Evolutionary conservation across 2,113 vertebrate genomes (phyloP).

Genomic region (Antechinus stuartii): DNA sequence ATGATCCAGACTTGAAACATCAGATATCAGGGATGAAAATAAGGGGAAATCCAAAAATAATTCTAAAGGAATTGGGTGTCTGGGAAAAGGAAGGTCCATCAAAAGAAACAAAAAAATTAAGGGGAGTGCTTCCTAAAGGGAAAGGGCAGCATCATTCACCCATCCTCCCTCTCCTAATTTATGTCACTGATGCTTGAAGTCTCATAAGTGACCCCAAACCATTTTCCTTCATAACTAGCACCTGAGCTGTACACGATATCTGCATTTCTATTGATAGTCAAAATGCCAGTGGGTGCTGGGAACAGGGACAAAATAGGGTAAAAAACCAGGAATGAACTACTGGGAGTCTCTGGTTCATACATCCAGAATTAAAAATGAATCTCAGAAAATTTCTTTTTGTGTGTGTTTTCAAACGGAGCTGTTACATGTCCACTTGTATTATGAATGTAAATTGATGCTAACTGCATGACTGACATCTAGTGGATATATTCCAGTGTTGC

Average conservation of each 20-base stretch:
- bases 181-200: not conserved
- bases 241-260: not conserved
- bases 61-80: not conserved
- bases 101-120: not conserved
- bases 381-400: not conserved
- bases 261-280: not conserved
- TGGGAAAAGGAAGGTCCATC: not conserved
- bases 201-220: not conserved
- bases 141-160: not conserved
- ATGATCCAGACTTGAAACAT: not conserved
- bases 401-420: conserved; percentile 45
- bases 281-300: not conserved
- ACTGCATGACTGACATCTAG: conserved; percentile 81
- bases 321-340: not conserved
- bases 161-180: not conserved
- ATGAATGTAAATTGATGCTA: conserved; percentile 69
- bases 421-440: conserved; percentile 31
- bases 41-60: not conserved
- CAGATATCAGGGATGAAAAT: not conserved
- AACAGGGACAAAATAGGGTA: accelerated
- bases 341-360: not conserved
- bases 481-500: conserved; percentile 76
- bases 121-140: not conserved
- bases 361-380: not conserved
- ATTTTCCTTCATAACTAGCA: not conserved